Evolutionary conservation across 2,888 invertebrate species (phyloP).

Genomic region (Hyppa rectilinea): DNA sequence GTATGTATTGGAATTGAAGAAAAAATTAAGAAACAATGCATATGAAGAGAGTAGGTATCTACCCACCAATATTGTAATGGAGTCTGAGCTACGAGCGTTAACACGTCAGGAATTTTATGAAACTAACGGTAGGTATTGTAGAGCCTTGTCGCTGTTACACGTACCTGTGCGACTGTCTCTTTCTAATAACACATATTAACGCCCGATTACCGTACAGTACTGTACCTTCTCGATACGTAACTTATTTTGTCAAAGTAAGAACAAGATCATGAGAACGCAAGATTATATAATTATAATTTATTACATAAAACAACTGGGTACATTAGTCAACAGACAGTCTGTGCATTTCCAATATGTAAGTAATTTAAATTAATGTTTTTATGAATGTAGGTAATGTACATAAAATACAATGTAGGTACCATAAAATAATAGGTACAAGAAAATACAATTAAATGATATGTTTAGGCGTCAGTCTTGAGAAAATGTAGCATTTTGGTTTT

Average conservation of each 20-base stretch:
- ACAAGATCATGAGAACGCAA: not conserved
- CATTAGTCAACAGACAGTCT: not conserved
- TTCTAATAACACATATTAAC: conserved; percentile 10
- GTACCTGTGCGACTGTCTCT: not conserved
- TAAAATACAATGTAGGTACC: conserved; percentile 26
- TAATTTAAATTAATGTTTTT: not conserved
- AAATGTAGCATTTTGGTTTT: conserved; percentile 70
- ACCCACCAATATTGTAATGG: too few relatives aligned
- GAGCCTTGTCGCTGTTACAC: not conserved
- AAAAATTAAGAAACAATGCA: too few relatives aligned
- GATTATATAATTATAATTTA: conserved; percentile 1
- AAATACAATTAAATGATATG: conserved; percentile 82
- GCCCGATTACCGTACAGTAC: not conserved
- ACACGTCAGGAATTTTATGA: not conserved
- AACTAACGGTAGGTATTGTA: not conserved
- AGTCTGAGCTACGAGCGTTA: not conserved
- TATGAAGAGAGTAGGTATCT: too few relatives aligned
- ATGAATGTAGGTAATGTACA: conserved; percentile 10
- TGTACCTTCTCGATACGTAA: not conserved
- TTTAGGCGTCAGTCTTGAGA: conserved; percentile 83
- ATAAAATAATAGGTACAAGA: conserved; percentile 66
- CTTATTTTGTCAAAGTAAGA: not conserved
- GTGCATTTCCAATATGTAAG: not conserved
- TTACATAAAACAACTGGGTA: conserved; percentile 7
- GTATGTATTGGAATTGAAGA: conserved; percentile 5